phyloP scores from a whole-genome alignment of 35 echinoderm and acorn worm species.

The Ptychodera flava region DNA sequence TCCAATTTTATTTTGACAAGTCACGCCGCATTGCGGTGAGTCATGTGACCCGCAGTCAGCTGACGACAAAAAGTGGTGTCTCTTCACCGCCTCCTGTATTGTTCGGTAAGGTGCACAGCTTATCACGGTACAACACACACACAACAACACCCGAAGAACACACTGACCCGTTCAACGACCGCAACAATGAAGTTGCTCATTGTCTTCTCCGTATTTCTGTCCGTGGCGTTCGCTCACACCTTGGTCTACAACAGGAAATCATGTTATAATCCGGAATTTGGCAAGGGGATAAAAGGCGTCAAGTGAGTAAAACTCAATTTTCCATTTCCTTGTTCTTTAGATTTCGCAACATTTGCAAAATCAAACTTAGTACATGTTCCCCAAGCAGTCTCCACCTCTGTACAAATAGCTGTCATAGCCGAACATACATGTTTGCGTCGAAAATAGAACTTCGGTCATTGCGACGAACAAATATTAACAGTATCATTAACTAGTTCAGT shows the following conservation, averaged over 20 bases:
- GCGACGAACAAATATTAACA: not conserved
- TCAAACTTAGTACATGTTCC: not conserved
- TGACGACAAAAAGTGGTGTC: too few species aligned
- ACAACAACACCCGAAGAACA: too few species aligned
- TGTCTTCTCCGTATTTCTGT: too few species aligned
- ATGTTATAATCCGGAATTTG: not conserved
- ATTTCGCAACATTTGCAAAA: not conserved
- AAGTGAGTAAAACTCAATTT: not conserved
- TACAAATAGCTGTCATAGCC: not conserved
- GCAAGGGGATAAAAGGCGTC: not conserved
- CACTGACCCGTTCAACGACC: too few species aligned
- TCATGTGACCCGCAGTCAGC: too few species aligned
- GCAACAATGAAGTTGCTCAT: too few species aligned
- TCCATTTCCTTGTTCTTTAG: not conserved
- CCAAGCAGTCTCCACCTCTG: not conserved
- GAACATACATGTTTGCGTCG: not conserved
- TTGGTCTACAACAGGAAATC: not conserved
- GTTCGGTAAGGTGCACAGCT: too few species aligned
- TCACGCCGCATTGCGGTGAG: too few species aligned
- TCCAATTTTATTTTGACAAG: too few species aligned
- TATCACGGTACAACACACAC: too few species aligned
- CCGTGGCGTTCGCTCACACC: too few species aligned
- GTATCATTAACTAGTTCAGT: not conserved
- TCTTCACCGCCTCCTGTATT: too few species aligned
- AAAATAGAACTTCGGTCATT: not conserved